Conservation (phyloP, 2,797 vertebrate genomes). For the Microctenopoma steveboyesi region DNA sequence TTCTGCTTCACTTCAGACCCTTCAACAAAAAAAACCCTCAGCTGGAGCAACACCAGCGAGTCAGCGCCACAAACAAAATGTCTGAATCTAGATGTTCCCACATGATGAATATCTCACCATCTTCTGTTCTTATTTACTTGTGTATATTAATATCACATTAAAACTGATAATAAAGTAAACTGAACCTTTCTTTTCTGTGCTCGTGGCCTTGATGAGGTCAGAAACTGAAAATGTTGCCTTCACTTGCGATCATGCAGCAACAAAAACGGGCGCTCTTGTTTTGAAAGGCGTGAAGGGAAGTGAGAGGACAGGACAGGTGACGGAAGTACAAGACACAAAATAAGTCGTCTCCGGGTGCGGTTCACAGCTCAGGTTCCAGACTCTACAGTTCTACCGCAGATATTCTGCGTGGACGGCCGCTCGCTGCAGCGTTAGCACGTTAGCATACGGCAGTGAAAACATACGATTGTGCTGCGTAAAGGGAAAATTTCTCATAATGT, state of each 20-base stretch:
- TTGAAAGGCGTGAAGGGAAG: constrained; percentile 36
- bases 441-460: background rate
- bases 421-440: background rate
- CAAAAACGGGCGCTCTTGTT: constrained; percentile 42
- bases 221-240: constrained; percentile 72
- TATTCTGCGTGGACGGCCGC: background rate
- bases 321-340: constrained; percentile 30
- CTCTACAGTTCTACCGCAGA: background rate
- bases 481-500: background rate
- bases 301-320: background rate
- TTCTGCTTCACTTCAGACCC: too few species aligned
- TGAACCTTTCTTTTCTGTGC: background rate
- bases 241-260: constrained; percentile 78
- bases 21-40: too few species aligned
- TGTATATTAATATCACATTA: too few species aligned
- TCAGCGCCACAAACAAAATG: too few species aligned
- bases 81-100: too few species aligned
- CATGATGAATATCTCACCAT: too few species aligned
- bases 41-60: too few species aligned
- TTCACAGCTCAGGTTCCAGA: constrained; percentile 34
- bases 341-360: constrained; percentile 9
- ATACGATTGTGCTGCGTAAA: background rate
- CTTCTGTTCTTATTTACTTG: too few species aligned
- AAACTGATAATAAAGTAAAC: too few species aligned
- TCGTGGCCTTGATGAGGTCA: constrained; percentile 73